A percentile compares a stretch with the other conserved stretches of the same genome.
Evolutionary conservation across 2,888 invertebrate genomes (phyloP).

Genomic region (Caenorhabditis sp.): DNA sequence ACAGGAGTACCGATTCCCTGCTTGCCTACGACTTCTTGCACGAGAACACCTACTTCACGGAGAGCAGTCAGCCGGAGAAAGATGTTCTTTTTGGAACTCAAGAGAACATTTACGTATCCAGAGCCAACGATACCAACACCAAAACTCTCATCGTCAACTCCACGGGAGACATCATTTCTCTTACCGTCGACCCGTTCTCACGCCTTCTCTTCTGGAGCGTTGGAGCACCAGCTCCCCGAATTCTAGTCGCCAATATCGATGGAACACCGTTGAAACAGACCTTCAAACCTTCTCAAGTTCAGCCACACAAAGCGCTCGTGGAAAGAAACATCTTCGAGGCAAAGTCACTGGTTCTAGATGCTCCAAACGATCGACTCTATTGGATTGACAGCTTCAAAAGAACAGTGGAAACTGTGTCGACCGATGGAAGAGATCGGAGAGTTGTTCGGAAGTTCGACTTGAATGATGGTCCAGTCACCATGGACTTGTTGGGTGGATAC

Average conservation of each 20-base stretch:
- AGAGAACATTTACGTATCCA: conserved; percentile 40
- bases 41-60: conserved; percentile 52
- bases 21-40: conserved; percentile 49
- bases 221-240: conserved; percentile 24
- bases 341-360: conserved; percentile 31
- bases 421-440: conserved; percentile 43
- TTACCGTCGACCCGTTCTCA: conserved; percentile 39
- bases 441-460: conserved; percentile 49
- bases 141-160: conserved; percentile 49
- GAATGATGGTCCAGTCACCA: conserved; percentile 34
- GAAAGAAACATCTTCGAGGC: conserved; percentile 47
- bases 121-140: conserved; percentile 4
- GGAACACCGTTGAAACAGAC: conserved; percentile 40
- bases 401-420: conserved; percentile 39
- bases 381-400: conserved; percentile 42
- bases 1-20: conserved; percentile 18
- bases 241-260: conserved; percentile 44
- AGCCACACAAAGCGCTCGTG: conserved; percentile 34
- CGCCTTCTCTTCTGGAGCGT: conserved; percentile 46
- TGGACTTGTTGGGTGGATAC: conserved; percentile 51
- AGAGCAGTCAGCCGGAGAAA: background rate
- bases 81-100: conserved; percentile 28
- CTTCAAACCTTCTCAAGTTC: conserved; percentile 16
- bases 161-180: conserved; percentile 41
- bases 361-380: conserved; percentile 36